Evolutionary conservation across 2,888 invertebrate species (phyloP).

Genomic region (Epinotia demarniana): DNA sequence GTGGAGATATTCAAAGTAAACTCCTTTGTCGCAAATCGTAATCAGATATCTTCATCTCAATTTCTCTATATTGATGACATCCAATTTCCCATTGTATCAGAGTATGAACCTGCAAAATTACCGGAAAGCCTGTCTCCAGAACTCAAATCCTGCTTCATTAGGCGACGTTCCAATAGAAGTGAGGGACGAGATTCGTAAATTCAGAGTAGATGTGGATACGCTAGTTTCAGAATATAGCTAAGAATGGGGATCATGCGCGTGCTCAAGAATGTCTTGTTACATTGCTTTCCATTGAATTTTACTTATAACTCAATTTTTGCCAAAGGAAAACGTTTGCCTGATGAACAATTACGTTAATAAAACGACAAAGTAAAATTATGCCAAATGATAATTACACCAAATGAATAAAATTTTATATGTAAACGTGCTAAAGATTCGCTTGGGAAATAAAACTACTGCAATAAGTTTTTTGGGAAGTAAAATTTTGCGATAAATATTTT

Average conservation of each 20-base stretch:
- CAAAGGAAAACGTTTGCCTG: no score
- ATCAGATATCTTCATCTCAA: conserved; percentile 20
- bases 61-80: conserved; percentile 11
- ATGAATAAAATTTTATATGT: no score
- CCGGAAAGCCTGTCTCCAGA: conserved; percentile 18
- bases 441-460: no score
- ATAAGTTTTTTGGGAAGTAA: no score
- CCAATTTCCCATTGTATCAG: conserved; percentile 24
- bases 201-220: conserved; percentile 29
- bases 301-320: not conserved
- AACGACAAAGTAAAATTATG: no score
- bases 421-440: no score
- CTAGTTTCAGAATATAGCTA: conserved; percentile 17
- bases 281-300: conserved; percentile 63
- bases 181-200: conserved; percentile 27
- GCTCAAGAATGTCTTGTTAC: conserved; percentile 60
- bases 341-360: no score
- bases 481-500: no score
- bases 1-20: conserved; percentile 11
- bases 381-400: no score
- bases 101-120: conserved; percentile 9
- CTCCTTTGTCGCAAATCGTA: conserved; percentile 4
- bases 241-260: conserved; percentile 64
- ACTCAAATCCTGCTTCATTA: conserved; percentile 14
- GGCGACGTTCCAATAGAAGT: conserved; percentile 21